These are phyloP conservation scores for Brachystomella parvula DNA, from an alignment of 1,140 invertebrate species.

Conservation along the genomic window DNA sequence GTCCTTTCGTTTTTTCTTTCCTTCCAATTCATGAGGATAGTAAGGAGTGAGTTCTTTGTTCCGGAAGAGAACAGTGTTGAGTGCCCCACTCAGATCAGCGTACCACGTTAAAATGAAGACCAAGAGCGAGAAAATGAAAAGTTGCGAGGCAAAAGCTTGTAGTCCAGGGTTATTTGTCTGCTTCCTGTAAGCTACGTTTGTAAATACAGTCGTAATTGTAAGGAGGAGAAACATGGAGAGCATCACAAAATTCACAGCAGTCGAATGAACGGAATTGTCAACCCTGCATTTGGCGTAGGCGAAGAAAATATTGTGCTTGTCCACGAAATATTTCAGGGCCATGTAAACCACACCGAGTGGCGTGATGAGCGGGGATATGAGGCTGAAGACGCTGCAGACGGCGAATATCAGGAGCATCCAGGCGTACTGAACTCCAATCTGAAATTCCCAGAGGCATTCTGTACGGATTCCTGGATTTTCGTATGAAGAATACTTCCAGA, in stretches of 20 bases:
- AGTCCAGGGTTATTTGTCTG: not conserved
- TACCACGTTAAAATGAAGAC: not conserved
- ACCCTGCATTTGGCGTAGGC: slow-evolving; percentile 75
- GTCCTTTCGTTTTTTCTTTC: not conserved
- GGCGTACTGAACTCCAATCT: slow-evolving; percentile 88
- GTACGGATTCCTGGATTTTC: slow-evolving; percentile 79
- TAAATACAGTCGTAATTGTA: slow-evolving; percentile 49
- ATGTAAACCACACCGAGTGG: slow-evolving; percentile 85
- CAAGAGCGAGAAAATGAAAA: not conserved
- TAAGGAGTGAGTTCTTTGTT: not conserved
- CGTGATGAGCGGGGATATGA: slow-evolving; percentile 86
- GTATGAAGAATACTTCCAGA: slow-evolving; percentile 50
- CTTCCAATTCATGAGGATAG: not conserved
- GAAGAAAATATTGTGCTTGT: slow-evolving; percentile 92
- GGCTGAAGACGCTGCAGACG: slow-evolving; percentile 81
- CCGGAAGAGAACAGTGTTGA: not conserved
- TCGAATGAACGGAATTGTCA: slow-evolving; percentile 53
- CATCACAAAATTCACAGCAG: slow-evolving; percentile 56
- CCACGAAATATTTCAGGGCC: slow-evolving; percentile 82
- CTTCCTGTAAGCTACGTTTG: slow-evolving; percentile 39
- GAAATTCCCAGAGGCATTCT: slow-evolving; percentile 87
- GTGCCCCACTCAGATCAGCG: not conserved
- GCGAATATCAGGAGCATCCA: slow-evolving; percentile 91
- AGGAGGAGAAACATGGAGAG: slow-evolving; percentile 53
- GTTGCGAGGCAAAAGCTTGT: not conserved